Percentiles rank a stretch among this genome's conserved stretches.
Conservation (phyloP, 2,113 vertebrate species). For the Delphinus delphis region DNA sequence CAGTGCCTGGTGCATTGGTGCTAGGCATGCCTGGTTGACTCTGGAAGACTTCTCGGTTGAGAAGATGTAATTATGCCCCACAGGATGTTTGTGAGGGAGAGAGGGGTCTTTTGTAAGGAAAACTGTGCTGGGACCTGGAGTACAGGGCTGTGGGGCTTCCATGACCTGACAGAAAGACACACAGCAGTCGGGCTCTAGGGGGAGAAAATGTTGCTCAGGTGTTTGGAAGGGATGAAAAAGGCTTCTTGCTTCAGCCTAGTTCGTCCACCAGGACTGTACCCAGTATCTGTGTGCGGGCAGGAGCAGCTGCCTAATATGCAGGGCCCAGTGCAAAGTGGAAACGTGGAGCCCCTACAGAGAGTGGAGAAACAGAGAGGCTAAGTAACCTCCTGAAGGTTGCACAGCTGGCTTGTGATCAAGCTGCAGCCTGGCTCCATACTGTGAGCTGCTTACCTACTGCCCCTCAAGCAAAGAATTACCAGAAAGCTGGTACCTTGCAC, state of each 20-base stretch:
- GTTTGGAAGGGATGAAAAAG: neutral
- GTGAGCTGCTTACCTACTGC: neutral
- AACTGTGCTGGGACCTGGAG: neutral
- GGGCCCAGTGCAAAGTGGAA: neutral
- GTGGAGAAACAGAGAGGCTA: neutral
- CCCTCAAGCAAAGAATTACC: neutral
- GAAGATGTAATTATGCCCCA: neutral
- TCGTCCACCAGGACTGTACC: neutral
- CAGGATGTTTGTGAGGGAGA: accelerated
- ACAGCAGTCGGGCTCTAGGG: accelerated
- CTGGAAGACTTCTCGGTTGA: neutral
- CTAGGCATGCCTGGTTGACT: accelerated
- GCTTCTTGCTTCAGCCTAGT: neutral
- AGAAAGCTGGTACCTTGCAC: too few species aligned
- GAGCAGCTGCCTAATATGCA: neutral
- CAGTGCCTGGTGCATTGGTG: accelerated
- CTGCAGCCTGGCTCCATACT: too few species aligned
- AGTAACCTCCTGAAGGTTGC: neutral
- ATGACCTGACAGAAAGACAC: neutral
- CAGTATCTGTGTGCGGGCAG: neutral
- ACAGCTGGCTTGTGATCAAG: neutral
- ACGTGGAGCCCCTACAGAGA: neutral
- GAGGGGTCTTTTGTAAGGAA: neutral
- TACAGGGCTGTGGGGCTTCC: neutral
- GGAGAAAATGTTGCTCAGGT: neutral